Percentiles rank a stretch among this genome's conserved stretches.
phyloP scores from a whole-genome alignment of 2,888 invertebrate genomes.

The Spatulosminthurus flaviceps region DNA sequence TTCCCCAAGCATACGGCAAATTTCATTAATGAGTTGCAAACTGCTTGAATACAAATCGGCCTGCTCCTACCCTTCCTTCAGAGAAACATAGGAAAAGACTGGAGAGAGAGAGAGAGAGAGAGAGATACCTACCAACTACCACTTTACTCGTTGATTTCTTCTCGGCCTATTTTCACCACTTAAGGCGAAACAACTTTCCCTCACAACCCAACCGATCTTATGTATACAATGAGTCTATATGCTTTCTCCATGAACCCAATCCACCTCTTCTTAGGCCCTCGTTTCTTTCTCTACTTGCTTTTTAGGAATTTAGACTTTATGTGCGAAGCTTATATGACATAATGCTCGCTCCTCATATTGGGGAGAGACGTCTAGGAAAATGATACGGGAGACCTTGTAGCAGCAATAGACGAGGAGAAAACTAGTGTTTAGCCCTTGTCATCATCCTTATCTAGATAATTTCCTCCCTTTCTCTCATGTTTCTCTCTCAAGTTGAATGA shows the following conservation, averaged over 20 bases:
- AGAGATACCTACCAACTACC: conserved; percentile 10
- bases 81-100: neutral
- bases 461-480: neutral
- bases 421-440: neutral
- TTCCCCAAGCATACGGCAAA: conserved; percentile 59
- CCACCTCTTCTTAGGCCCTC: neutral
- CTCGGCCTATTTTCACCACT: conserved; percentile 39
- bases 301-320: neutral
- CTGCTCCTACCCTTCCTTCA: conserved; percentile 3
- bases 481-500: conserved; percentile 25
- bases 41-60: conserved; percentile 61
- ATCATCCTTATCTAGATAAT: conserved; percentile 34
- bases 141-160: conserved; percentile 33
- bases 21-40: conserved; percentile 63
- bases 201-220: neutral
- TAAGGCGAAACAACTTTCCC: conserved; percentile 37
- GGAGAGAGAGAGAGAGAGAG: conserved; percentile 25
- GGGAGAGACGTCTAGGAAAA: too few species aligned
- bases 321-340: too few species aligned
- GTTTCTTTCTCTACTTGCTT: neutral
- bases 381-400: neutral
- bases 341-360: too few species aligned
- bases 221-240: neutral
- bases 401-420: neutral
- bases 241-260: neutral